Evolutionary conservation across 2,888 invertebrate genomes (phyloP), one percentile per base, ranked within the genome.

Genomic region (Caenorhabditis sulstoni): DNA sequence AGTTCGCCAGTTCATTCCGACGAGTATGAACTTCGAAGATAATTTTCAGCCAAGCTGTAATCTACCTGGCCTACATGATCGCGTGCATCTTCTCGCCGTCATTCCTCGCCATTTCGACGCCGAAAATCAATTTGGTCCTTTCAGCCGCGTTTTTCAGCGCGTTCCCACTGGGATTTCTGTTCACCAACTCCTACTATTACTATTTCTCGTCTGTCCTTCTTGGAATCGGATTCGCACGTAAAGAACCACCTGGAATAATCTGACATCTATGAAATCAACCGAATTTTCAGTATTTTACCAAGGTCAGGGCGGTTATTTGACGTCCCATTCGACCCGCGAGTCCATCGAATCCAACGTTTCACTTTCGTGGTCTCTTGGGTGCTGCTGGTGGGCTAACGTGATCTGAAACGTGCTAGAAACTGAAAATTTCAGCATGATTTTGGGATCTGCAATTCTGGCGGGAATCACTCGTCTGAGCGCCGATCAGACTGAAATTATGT

Each of bases 271-370:
- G n/a, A n/a, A n/a, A n/a, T 44, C 44, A 44, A n/a, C n/a, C 44
- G n/a, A 59, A n/a, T 16, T 70, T 82, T 16, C 61, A 85, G 85
- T 83, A 2, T 85, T 73, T 44, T 85, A 79, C 50, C 61, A 71
- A 14, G 85, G 83, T 11, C 70, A 83, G 44, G 83, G 83, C 7
- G 74, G 78, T 9, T 85, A 85, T 49, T 16, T 83, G 22, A 81
- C 82, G 0, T 76, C 79, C 41, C 85, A 85, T 44, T 83, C 83
- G 0, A 77, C 83, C 1, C 50, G 83, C 39, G 55, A 83, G 14
- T 83, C 85, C 0, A 79, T 85, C 3, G 81, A 82, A 41, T 65
- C 79, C 5, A 85, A 85, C 52, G 79, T 79, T 8, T 80, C 85
- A 0, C 75, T 83, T 52, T 65, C 79, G 0, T 85, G 83, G 85